Conservation (phyloP, 2,797 vertebrate species). For the Liasis olivaceus region DNA sequence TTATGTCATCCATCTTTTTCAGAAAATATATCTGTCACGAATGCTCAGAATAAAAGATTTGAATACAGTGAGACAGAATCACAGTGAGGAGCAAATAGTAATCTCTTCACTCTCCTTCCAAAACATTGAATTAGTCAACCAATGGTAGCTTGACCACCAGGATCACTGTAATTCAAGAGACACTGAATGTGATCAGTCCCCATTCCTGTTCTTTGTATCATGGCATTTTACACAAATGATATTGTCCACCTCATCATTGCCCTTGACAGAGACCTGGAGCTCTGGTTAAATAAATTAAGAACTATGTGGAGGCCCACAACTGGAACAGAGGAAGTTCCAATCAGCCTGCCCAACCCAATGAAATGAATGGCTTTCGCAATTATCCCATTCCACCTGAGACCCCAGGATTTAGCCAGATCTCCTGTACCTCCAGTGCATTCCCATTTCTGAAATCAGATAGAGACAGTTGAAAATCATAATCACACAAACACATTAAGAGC, state of each 20-base stretch:
- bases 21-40: background rate
- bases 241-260: background rate
- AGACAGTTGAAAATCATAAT: background rate
- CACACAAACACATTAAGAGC: background rate
- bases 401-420: background rate
- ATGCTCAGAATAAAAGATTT: background rate
- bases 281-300: background rate
- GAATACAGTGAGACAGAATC: background rate
- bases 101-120: background rate
- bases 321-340: background rate
- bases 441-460: constrained; percentile 13
- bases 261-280: background rate
- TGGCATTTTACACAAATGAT: background rate
- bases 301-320: background rate
- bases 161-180: background rate
- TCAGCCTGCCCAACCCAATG: background rate
- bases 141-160: background rate
- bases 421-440: background rate
- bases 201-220: background rate
- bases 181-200: background rate
- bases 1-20: background rate
- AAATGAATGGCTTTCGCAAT: background rate
- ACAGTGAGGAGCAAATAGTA: too few species aligned
- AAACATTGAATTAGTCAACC: background rate
- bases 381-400: background rate